These are phyloP conservation scores for Drosophila falleni DNA, from an alignment of 2,888 invertebrate species.

Conservation along the genomic window DNA sequence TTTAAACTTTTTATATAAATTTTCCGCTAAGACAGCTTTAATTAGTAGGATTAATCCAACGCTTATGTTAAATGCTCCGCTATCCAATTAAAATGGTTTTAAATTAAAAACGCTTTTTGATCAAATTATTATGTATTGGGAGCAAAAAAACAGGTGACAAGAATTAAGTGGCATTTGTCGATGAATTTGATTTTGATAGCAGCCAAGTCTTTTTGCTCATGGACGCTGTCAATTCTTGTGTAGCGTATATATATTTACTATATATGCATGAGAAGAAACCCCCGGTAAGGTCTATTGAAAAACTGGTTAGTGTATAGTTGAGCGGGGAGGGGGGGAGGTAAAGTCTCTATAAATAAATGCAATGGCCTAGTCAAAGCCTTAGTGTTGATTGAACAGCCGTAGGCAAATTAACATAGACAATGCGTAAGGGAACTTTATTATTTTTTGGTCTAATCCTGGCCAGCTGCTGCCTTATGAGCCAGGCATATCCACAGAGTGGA, in stretches of 20 bases:
- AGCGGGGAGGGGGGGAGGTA: not conserved
- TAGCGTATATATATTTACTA: slow-evolving; percentile 30
- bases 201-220: slow-evolving; percentile 1
- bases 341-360: slow-evolving; percentile 53
- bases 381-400: slow-evolving; percentile 46
- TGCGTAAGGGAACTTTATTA: slow-evolving; percentile 40
- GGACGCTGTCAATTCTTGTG: slow-evolving; percentile 15
- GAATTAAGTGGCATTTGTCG: not conserved
- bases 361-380: slow-evolving; percentile 19
- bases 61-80: not conserved
- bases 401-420: slow-evolving; percentile 35
- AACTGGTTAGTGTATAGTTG: slow-evolving; percentile 37
- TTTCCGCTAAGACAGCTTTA: not conserved
- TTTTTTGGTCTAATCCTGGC: slow-evolving; percentile 46
- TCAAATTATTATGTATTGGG: not conserved
- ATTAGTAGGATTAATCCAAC: not conserved
- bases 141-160: not conserved
- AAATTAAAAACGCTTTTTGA: not conserved
- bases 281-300: slow-evolving; percentile 29
- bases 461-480: slow-evolving; percentile 28
- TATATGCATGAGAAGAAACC: slow-evolving; percentile 13
- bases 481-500: slow-evolving; percentile 35
- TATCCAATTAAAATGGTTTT: not conserved
- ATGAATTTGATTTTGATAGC: not conserved
- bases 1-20: no score